These are phyloP conservation scores for Pheosia tremula DNA, from an alignment of 2,888 invertebrate species.

Conservation along the genomic window DNA sequence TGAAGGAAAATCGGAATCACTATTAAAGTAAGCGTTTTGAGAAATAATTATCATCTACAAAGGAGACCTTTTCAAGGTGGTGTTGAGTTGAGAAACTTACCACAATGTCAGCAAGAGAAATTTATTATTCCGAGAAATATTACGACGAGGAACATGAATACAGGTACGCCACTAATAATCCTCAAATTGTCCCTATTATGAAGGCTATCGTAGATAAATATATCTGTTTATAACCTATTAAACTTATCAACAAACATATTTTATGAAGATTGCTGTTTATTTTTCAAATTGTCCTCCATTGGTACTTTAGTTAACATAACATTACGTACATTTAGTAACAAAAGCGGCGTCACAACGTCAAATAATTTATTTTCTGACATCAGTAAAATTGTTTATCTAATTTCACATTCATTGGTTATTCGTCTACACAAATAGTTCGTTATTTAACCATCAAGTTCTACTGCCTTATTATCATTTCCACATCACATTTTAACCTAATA, in stretches of 20 bases:
- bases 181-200: neutral
- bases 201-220: neutral
- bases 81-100: neutral
- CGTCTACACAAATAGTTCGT: too few relatives aligned
- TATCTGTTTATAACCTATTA: neutral
- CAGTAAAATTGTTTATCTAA: too few relatives aligned
- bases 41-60: constrained; percentile 8
- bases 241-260: neutral
- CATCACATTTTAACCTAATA: too few relatives aligned
- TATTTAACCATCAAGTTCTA: too few relatives aligned
- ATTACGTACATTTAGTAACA: too few relatives aligned
- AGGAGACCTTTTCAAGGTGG: neutral
- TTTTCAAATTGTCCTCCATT: too few relatives aligned
- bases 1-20: constrained; percentile 6
- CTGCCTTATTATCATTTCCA: too few relatives aligned
- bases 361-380: too few relatives aligned
- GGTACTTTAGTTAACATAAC: too few relatives aligned
- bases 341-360: too few relatives aligned
- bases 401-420: too few relatives aligned
- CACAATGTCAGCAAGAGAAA: constrained; percentile 87
- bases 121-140: constrained; percentile 97
- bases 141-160: constrained; percentile 96
- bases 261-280: neutral
- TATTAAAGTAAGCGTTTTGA: neutral
- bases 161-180: constrained; percentile 84